phyloP scores from a whole-genome alignment of 2,113 vertebrate genomes.

The Indicator indicator region DNA sequence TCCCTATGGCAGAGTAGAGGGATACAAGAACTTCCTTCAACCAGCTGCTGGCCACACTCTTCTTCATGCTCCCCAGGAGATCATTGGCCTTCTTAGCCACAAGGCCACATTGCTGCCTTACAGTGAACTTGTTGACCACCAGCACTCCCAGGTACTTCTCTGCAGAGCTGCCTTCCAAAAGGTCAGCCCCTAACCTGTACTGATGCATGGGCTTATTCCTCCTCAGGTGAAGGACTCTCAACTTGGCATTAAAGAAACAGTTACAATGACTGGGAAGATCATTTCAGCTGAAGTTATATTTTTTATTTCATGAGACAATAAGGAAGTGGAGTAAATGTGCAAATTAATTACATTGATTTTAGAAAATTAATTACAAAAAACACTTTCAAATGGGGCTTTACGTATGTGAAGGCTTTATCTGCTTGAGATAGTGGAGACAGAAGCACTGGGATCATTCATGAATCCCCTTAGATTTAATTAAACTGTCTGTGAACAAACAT shows the following conservation, averaged over 20 bases:
- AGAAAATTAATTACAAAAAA: conserved; percentile 19
- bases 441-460: background rate
- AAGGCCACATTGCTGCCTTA: no score
- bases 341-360: background rate
- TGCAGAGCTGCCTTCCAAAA: no score
- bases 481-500: conserved; percentile 6
- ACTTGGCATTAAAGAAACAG: background rate
- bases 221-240: no score
- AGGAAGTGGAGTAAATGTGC: background rate
- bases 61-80: no score
- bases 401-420: background rate
- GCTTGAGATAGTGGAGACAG: background rate
- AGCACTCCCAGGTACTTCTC: no score
- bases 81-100: no score
- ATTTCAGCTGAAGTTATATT: background rate
- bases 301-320: background rate
- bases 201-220: no score
- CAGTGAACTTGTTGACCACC: no score
- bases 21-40: no score
- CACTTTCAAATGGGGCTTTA: background rate
- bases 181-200: no score
- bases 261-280: background rate
- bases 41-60: no score
- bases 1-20: no score
- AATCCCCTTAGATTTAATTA: conserved; percentile 10